phyloP scores from a whole-genome alignment of 1,140 invertebrate genomes.

The Manduca sexta region DNA sequence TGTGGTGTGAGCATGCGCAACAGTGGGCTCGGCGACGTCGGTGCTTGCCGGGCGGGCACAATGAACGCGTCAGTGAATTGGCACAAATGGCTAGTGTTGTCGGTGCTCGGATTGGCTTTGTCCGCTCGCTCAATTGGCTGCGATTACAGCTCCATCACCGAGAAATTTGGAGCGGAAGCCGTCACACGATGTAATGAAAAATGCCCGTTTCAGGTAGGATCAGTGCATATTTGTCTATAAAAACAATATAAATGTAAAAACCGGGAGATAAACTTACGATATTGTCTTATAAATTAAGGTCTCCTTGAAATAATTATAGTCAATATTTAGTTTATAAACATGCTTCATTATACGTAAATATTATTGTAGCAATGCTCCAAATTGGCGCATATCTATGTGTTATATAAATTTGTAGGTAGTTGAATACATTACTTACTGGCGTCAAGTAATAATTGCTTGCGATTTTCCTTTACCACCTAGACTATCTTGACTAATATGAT shows the following conservation, averaged over 20 bases:
- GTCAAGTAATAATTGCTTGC: too few species aligned
- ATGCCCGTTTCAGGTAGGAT: conserved; percentile 64
- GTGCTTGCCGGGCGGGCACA: conserved; percentile 33
- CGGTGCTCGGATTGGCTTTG: conserved; percentile 70
- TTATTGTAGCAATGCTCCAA: too few species aligned
- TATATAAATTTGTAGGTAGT: too few species aligned
- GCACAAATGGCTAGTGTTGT: conserved; percentile 69
- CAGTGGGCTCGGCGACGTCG: conserved; percentile 28
- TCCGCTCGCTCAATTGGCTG: conserved; percentile 69
- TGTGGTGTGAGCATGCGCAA: conserved; percentile 39
- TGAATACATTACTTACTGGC: too few species aligned
- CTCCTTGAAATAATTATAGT: too few species aligned
- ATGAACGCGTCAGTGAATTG: conserved; percentile 63
- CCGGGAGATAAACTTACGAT: too few species aligned
- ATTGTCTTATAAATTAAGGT: too few species aligned
- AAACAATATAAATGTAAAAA: neutral
- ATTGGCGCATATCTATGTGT: too few species aligned
- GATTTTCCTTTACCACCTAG: too few species aligned
- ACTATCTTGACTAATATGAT: too few species aligned
- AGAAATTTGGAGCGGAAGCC: conserved; percentile 71
- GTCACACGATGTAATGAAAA: conserved; percentile 65
- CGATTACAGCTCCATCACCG: conserved; percentile 69
- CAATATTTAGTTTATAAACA: too few species aligned
- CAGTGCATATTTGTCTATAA: conserved; percentile 1
- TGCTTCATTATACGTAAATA: too few species aligned